Percentiles rank a stretch among this genome's conserved stretches.
phyloP scores from a whole-genome alignment of 2,113 vertebrate species.

The Odocoileus hemionus region DNA sequence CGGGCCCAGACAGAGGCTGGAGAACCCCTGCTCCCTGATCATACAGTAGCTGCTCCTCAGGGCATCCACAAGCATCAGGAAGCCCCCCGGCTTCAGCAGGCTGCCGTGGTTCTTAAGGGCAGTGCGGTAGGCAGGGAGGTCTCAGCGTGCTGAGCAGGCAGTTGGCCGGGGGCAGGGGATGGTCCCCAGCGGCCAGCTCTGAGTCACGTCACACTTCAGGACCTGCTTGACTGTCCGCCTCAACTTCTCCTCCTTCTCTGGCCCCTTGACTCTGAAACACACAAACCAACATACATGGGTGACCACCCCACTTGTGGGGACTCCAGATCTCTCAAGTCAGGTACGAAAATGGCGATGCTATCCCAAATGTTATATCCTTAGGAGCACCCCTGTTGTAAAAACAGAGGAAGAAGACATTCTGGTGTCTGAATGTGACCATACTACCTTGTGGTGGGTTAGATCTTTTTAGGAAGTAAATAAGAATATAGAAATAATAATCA shows the following conservation, averaged over 20 bases:
- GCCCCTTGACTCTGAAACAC: constrained; percentile 51
- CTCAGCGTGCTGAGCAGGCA: constrained; percentile 78
- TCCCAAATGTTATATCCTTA: background rate
- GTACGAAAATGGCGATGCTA: no score
- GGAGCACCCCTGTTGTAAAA: background rate
- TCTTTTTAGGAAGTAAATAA: background rate
- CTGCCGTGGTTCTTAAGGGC: constrained; percentile 63
- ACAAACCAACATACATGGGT: background rate
- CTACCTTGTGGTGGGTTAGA: background rate
- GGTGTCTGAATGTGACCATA: background rate
- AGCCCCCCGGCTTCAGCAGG: constrained; percentile 74
- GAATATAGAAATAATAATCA: background rate
- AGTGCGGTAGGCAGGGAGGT: constrained; percentile 49
- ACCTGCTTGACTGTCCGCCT: constrained; percentile 65
- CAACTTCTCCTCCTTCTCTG: constrained; percentile 75
- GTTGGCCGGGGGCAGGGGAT: constrained; percentile 50
- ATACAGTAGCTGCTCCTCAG: constrained; percentile 72
- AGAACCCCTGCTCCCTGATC: constrained; percentile 72
- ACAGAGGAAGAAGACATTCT: background rate
- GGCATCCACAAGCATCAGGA: constrained; percentile 68
- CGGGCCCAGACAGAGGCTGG: constrained; percentile 63
- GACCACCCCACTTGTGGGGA: fast-evolving
- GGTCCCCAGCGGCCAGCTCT: constrained; percentile 56
- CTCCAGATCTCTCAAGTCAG: background rate
- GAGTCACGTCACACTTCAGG: constrained; percentile 79